Evolutionary conservation across 53 echinoderm and acorn worm genomes (phyloP).

Genomic region (Actinopyga echinites): DNA sequence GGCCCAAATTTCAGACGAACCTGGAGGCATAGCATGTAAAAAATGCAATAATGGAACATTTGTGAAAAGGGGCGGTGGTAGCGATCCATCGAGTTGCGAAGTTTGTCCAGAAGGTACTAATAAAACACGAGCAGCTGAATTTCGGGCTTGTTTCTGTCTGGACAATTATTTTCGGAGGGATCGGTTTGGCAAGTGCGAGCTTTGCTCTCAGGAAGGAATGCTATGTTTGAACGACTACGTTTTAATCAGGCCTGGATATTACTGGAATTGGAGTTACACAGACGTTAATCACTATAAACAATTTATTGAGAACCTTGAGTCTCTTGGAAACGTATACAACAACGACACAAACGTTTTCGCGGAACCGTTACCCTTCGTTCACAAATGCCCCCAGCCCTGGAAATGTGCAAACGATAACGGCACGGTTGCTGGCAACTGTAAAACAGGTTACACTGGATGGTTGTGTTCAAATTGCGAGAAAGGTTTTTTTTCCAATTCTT

Average conservation of each 20-base stretch:
- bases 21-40: neutral
- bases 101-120: conserved; percentile 47
- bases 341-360: neutral
- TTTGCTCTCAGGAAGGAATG: conserved; percentile 23
- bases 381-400: conserved; percentile 6
- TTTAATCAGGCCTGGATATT: conserved; percentile 12
- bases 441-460: conserved; percentile 41
- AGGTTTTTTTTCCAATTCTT: neutral
- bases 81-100: neutral
- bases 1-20: neutral
- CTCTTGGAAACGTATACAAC: neutral
- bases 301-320: conserved; percentile 1
- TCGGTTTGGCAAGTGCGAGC: conserved; percentile 30
- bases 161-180: conserved; percentile 7
- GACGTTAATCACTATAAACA: conserved; percentile 5
- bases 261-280: conserved; percentile 42
- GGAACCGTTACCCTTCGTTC: neutral
- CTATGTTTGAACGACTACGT: conserved; percentile 16
- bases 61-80: conserved; percentile 11
- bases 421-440: conserved; percentile 1
- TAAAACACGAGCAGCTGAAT: conserved; percentile 15
- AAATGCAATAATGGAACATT: conserved; percentile 39
- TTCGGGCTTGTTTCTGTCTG: conserved; percentile 35
- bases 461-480: conserved; percentile 26
- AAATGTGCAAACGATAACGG: conserved; percentile 6